Base-by-base conservation (phyloP, 2,797 vertebrate genomes). In the Peromyscus eremicus region DNA sequence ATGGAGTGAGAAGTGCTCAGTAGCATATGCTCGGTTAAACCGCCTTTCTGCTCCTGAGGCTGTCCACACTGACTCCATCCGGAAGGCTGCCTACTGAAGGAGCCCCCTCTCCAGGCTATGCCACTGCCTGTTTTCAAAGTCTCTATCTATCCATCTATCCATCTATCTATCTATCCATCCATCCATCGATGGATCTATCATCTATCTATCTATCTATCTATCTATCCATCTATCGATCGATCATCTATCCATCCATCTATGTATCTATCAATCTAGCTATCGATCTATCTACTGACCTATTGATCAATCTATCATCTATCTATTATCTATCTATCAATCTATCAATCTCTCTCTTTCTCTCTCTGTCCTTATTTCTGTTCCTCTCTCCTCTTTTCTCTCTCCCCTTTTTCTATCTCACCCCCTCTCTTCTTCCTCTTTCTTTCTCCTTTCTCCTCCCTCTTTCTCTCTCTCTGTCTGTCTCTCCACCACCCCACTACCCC, bases 31-130 rank as follows among this genome's bases (percentile, higher is more conserved):
- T 49, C 70, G 75, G 85, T 40, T 75, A 92, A 76, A 49, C 55
- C 29, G 12, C 84, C 82, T n/a, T 16, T 91, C 87, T 46, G 77
- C 73, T 79, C 17, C 0, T 14, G 10, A n/a, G 43, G 46, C 77
- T 83, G 37, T 57, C 32, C 86, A 62, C 68, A n/a, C 75, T 73
- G 94, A 95, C 92, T 91, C 90, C 95, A 37, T 60, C 94, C 77
- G 92, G 49, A 95, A 94, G 86, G 77, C 60, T 70, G 29, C 43
- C 94, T 70, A 23, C 88, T 0, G 2, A 34, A 87, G 85, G 77
- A 84, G 43, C 37, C 29, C 89, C 83, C 52, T 37, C 55, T 76
- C 71, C 29, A 2, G 11, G 23, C n/a, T 57, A 0, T 23, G 60
- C 60, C 6, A 7, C 77, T 25, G 0, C 32, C 76, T 64, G 46